A percentile compares a stretch with the other conserved stretches of the same genome.
Evolutionary conservation across 2,113 vertebrate species (phyloP).

Genomic region (Acrocephalus arundinaceus): DNA sequence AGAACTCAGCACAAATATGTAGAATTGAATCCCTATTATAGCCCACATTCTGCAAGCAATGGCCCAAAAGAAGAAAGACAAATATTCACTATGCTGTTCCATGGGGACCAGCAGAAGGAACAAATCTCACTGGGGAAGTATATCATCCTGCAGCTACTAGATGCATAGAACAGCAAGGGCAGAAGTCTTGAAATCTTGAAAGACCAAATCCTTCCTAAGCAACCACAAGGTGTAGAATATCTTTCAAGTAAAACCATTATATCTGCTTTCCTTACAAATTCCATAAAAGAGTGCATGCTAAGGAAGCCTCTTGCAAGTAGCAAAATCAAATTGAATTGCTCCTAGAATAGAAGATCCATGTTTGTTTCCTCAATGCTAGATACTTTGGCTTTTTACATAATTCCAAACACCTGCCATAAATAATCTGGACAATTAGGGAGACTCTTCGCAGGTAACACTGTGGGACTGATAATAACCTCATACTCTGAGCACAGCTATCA

Average conservation of each 20-base stretch:
- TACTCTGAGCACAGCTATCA: background rate
- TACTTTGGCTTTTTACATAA: background rate
- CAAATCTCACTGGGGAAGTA: background rate
- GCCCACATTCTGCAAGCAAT: background rate
- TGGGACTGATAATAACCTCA: background rate
- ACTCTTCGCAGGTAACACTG: accelerated
- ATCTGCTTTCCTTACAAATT: background rate
- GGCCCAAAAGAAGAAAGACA: background rate
- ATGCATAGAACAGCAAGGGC: background rate
- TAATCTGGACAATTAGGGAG: background rate
- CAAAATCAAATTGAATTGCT: accelerated
- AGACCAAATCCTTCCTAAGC: background rate
- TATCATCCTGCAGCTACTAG: background rate
- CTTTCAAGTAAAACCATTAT: background rate
- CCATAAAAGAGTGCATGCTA: accelerated
- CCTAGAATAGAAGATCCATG: background rate
- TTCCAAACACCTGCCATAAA: background rate
- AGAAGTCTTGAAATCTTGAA: background rate
- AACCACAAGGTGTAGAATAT: background rate
- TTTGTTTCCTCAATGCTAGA: background rate
- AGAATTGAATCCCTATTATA: background rate
- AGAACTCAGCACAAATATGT: background rate
- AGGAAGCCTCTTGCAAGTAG: background rate
- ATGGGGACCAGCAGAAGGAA: accelerated
- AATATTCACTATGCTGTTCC: background rate